Evolutionary conservation across 1,140 invertebrate genomes (phyloP), one percentile per base, ranked within the genome.

Genomic region (Myzus persicae): DNA sequence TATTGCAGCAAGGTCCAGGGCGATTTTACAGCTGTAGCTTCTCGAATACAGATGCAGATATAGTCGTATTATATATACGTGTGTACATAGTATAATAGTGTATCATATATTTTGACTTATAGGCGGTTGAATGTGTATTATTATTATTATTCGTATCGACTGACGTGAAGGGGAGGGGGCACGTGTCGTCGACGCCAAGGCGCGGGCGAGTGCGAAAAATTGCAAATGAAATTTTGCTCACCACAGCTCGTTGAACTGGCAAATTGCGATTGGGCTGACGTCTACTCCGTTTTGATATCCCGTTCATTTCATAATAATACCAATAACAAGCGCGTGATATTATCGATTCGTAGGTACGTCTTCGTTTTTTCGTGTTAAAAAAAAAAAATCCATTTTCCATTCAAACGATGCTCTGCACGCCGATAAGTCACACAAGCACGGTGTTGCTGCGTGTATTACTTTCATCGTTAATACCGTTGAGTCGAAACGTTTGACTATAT

Each of bases 191-290:
- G 8, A 11, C 36, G 22, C 7, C 8, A 38, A 7, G 22, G 18
- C 31, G 7, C 26, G 3, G 6, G 26, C 22, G n/a, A 46, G 22
- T 87, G 18, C 44, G 31, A 89, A 89, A 89, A 36, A 54, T 89
- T 14, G 8, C 31, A 89, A 54, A 89, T 40, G 6, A 9, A 38
- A 89, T 89, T 89, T 54, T 9, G 6, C 48, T 22, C 22, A 0
- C n/a, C 2, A 40, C 87, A 51, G 87, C 48, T 89, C 87, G 46
- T 38, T 89, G 87, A 89, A 89, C 87, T 89, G 87, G 87, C 22
- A 89, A 89, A 89, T 89, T 89, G 87, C 46, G 8, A 89, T 40
- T n/a, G 38, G 20, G 7, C 8, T 38, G 20, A 40, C 38, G 81
- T 82, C 22, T 82, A 82, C 40, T 82, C 36, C 81, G 9, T 40